Conservation (phyloP, 2,797 vertebrate species). For the Acrocephalus scirpaceus region DNA sequence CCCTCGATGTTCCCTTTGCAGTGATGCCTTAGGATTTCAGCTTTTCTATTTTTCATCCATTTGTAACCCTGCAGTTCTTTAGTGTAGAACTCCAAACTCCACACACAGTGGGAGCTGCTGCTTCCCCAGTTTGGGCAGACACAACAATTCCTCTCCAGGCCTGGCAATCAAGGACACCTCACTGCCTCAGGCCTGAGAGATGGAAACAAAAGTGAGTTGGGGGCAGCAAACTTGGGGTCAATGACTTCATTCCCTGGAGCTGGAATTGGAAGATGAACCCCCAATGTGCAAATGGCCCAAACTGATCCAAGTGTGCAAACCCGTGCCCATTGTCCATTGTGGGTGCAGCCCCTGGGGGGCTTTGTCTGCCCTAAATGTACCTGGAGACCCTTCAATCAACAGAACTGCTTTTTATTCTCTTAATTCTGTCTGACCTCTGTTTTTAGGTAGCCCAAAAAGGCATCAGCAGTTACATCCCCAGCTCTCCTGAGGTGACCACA, state of each 20-base stretch:
- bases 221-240: too few species aligned
- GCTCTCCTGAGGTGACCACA: accelerated
- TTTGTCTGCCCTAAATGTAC: not conserved
- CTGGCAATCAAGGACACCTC: not conserved
- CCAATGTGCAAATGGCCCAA: too few species aligned
- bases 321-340: not conserved
- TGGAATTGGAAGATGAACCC: too few species aligned
- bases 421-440: accelerated
- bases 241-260: too few species aligned
- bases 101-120: not conserved
- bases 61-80: not conserved
- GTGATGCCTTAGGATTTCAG: not conserved
- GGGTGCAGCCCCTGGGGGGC: not conserved
- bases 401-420: not conserved
- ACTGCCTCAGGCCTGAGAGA: not conserved
- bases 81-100: not conserved
- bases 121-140: not conserved
- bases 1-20: accelerated
- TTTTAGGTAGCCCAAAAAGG: not conserved
- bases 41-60: not conserved
- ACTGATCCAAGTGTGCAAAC: not conserved
- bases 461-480: not conserved
- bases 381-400: not conserved
- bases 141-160: not conserved
- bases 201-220: too few species aligned